These are phyloP conservation scores for Pseudopipra pipra DNA, from an alignment of 2,113 vertebrate species.

Conservation along the genomic window DNA sequence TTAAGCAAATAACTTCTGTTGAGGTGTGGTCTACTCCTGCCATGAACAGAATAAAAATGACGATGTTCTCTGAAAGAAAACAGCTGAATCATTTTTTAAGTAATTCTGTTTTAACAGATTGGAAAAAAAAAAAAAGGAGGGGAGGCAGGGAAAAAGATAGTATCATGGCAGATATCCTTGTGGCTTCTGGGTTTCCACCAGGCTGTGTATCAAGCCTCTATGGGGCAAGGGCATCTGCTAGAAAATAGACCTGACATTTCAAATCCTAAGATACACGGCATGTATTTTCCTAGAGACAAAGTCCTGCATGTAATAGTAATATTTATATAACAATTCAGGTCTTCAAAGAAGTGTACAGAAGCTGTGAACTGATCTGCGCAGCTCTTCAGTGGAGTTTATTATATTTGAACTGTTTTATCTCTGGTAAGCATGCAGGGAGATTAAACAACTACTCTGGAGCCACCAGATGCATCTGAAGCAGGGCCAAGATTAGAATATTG, in stretches of 20 bases:
- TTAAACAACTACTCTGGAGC: conserved; percentile 6
- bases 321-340: not conserved
- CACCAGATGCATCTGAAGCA: not conserved
- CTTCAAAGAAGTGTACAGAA: not conserved
- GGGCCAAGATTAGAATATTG: conserved; percentile 38
- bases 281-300: not conserved
- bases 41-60: not conserved
- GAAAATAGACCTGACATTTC: not conserved
- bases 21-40: not conserved
- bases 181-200: not conserved
- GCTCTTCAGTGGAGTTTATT: not conserved
- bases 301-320: not conserved
- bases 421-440: not conserved
- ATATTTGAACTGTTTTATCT: conserved; percentile 33
- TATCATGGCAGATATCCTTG: not conserved
- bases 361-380: not conserved
- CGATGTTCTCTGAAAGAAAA: not conserved
- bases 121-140: not conserved
- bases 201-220: not conserved
- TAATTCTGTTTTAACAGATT: not conserved
- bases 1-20: not conserved
- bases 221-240: not conserved
- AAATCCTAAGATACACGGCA: not conserved
- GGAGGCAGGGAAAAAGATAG: too few relatives aligned
- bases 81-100: not conserved